phyloP scores from a whole-genome alignment of 2,888 invertebrate genomes.

The Conomelus anceps region DNA sequence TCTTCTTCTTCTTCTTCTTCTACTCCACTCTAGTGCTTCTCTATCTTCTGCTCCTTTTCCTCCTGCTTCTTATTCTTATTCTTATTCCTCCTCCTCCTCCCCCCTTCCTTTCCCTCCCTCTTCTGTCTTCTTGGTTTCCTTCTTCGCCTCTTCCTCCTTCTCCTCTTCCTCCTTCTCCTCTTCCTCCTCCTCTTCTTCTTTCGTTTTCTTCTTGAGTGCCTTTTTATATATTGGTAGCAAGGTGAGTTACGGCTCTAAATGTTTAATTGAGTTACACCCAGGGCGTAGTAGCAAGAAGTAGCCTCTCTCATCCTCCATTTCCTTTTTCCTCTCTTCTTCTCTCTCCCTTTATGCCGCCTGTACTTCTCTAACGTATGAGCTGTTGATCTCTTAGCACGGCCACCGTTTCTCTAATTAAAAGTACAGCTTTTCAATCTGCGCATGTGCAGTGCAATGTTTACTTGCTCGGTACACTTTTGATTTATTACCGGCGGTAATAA shows the following conservation, averaged over 20 bases:
- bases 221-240: background rate
- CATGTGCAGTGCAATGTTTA: background rate
- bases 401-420: background rate
- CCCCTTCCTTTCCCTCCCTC: background rate
- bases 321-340: background rate
- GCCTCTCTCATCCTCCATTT: background rate
- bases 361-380: background rate
- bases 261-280: background rate
- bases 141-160: background rate
- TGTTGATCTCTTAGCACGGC: background rate
- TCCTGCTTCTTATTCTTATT: background rate
- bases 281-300: background rate
- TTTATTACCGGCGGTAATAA: background rate
- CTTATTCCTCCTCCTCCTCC: background rate
- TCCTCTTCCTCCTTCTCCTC: background rate
- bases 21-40: background rate
- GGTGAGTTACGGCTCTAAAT: background rate
- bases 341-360: background rate
- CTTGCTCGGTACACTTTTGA: background rate
- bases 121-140: background rate
- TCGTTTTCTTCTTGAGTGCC: background rate
- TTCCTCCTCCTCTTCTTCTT: background rate
- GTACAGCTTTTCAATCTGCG: background rate
- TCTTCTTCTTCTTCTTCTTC: background rate
- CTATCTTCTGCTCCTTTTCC: background rate